These are phyloP conservation scores for Varanus komodoensis DNA, from an alignment of 2,113 vertebrate genomes.

Conservation along the genomic window DNA sequence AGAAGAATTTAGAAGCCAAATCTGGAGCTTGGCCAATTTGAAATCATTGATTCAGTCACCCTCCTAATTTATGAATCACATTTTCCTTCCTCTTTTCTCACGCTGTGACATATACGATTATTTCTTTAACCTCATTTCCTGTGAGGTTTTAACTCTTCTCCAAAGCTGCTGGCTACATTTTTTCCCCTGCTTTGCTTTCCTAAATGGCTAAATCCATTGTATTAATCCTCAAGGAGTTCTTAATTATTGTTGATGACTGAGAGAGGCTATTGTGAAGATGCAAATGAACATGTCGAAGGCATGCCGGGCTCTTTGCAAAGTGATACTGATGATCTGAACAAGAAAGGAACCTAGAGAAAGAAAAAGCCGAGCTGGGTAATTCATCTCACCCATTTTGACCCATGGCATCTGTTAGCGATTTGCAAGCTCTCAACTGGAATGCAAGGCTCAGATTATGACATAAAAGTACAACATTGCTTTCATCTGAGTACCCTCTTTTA, in stretches of 20 bases:
- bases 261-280: conserved; percentile 30
- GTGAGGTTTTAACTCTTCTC: conserved; percentile 7
- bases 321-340: conserved; percentile 55
- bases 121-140: background rate
- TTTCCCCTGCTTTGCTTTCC: background rate
- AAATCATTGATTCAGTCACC: background rate
- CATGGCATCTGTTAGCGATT: conserved; percentile 58
- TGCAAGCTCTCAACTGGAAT: conserved; percentile 48
- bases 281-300: conserved; percentile 43
- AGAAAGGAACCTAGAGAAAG: background rate
- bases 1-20: background rate
- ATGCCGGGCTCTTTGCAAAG: background rate
- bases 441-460: background rate
- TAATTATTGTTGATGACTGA: conserved; percentile 44
- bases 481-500: background rate
- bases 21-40: background rate
- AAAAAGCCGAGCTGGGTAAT: conserved; percentile 47
- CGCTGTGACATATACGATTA: no score
- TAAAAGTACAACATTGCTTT: conserved; percentile 39
- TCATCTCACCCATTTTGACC: conserved; percentile 54
- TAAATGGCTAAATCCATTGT: conserved; percentile 25
- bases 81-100: background rate
- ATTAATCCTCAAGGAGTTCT: conserved; percentile 40
- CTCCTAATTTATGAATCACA: background rate
- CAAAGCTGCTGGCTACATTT: background rate